Evolutionary conservation across 2,113 vertebrate species (phyloP).

Genomic region (Aythya baeri): DNA sequence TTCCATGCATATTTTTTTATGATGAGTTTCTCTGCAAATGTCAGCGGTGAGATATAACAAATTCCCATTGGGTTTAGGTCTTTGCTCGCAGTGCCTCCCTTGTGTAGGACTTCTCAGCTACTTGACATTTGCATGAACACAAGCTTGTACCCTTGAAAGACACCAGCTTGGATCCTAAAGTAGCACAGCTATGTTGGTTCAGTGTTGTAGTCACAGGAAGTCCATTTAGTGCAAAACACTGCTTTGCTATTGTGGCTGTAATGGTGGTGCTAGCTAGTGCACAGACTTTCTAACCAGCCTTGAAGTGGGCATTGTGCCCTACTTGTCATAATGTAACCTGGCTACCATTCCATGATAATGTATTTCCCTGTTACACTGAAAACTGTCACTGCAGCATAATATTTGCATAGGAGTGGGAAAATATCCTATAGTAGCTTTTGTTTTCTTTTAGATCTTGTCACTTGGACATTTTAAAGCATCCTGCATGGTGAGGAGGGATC

Average conservation of each 20-base stretch:
- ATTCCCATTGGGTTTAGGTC: neutral
- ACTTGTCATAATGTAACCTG: neutral
- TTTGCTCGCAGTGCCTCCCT: neutral
- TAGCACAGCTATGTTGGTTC: neutral
- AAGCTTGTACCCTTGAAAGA: neutral
- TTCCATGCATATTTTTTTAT: neutral
- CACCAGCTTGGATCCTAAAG: neutral
- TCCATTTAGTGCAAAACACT: neutral
- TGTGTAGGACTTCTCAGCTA: neutral
- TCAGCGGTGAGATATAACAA: neutral
- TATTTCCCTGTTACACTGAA: neutral
- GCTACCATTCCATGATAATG: neutral
- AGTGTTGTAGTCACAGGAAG: too few species aligned
- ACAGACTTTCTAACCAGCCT: fast-evolving
- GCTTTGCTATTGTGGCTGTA: neutral
- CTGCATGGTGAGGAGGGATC: neutral
- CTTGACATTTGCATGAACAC: neutral
- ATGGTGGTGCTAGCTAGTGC: neutral
- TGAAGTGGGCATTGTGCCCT: neutral
- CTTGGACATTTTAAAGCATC: neutral
- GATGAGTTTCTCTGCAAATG: neutral
- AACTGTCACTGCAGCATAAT: neutral
- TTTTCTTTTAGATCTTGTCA: neutral
- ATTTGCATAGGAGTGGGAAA: neutral
- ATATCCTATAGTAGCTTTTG: neutral